These are phyloP conservation scores for Erethizon dorsatum DNA, from an alignment of 2,797 vertebrate genomes.

Conservation along the genomic window DNA sequence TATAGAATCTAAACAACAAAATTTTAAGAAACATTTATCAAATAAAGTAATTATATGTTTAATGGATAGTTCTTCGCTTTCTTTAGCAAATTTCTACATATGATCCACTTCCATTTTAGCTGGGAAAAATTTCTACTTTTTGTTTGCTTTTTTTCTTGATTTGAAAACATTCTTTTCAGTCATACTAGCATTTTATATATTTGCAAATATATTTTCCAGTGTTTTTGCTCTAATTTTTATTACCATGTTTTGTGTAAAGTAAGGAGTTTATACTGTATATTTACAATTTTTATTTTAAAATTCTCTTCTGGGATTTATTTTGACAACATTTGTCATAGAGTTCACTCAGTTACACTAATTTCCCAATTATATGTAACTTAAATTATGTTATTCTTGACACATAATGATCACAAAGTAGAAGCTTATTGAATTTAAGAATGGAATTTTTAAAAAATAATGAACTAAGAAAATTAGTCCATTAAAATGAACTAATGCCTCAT, in stretches of 20 bases:
- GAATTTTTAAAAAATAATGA: constrained; percentile 30
- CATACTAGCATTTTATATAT: background rate
- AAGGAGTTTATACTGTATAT: background rate
- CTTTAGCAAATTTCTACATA: background rate
- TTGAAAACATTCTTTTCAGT: background rate
- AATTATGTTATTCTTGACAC: constrained; percentile 31
- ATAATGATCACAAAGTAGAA: background rate
- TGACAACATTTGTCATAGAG: background rate
- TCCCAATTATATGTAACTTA: background rate
- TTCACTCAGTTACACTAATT: background rate
- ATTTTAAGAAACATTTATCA: background rate
- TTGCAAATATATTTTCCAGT: background rate
- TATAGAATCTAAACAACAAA: background rate
- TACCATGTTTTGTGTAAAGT: background rate
- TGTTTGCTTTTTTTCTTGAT: background rate
- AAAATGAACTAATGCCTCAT: background rate
- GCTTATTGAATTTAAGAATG: constrained; percentile 11
- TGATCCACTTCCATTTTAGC: background rate
- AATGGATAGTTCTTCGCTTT: background rate
- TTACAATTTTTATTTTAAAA: constrained; percentile 16
- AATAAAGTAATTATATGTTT: background rate
- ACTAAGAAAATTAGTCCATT: background rate
- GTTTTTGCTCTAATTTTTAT: background rate
- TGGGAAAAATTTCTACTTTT: background rate
- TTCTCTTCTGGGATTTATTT: constrained; percentile 13